Evolutionary conservation across 2,888 invertebrate genomes (phyloP), one percentile per base, ranked within the genome.

Genomic region (Hemicrepidius hirtus): DNA sequence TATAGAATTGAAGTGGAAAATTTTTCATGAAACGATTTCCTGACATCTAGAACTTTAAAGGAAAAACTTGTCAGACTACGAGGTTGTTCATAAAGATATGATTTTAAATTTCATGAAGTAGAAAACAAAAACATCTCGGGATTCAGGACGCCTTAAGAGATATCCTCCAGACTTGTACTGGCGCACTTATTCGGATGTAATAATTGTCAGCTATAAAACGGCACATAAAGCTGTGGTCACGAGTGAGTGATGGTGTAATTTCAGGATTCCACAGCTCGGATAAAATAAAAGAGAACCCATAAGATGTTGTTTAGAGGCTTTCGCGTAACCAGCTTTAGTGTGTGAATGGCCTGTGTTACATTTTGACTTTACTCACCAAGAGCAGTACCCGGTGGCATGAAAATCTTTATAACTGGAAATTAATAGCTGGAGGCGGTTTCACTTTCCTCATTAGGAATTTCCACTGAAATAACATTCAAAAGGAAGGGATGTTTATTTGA

Each of bases 201-300:
- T 76, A 76, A 78, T 78, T 76, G 75, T 76, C 73, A 65, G 73
- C 75, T 68, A 75, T 78, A 78, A 78, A 78, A 76, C 68, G 76
- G 72, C 53, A 73, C 77, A 72, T 77, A 77, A 77, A 77, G 69
- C 71, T 70, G 74, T 73, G 78, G 78, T 77, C 78, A 78, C 74
- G 76, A 70, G 77, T 77, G 77, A 78, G 72, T 69, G 75, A 75
- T 74, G 73, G 67, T 74, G 78, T 76, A 78, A 78, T 78, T 78
- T 77, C 72, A 70, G 74, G 77, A 77, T 77, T 78, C 77, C 77
- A 66, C 64, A 55, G 65, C 64, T 41, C 62, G 59, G 73, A 75
- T 71, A 76, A 71, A 67, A 72, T 64, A 57, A 55, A 70, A 74
- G 66, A 49, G 63, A 69, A 70, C 40, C 68, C 64, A 64, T 71